Conservation (phyloP, 2,797 vertebrate genomes). For the Pelobates cultripes region DNA sequence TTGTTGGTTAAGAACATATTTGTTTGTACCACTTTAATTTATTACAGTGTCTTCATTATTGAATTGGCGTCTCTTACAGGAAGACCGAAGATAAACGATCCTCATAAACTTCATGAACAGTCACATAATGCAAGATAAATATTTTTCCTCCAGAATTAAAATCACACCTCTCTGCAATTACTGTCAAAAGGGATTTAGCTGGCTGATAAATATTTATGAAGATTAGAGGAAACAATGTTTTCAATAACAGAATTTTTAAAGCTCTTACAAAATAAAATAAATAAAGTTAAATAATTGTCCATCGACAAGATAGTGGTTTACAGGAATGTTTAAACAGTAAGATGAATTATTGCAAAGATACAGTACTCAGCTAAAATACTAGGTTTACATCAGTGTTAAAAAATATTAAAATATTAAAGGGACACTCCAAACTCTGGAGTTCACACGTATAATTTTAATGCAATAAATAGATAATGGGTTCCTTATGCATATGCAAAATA, state of each 20-base stretch:
- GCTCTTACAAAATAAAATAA: background rate
- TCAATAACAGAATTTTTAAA: background rate
- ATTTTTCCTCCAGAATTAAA: conserved; percentile 27
- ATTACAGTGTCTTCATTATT: background rate
- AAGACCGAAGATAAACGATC: conserved; percentile 22
- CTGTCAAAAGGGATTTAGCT: conserved; percentile 12
- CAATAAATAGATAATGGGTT: too few relatives aligned
- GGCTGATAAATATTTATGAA: conserved; percentile 29
- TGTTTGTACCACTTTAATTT: background rate
- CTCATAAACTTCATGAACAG: conserved; percentile 27
- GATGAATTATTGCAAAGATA: too few relatives aligned
- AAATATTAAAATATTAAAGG: too few relatives aligned
- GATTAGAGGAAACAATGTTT: background rate
- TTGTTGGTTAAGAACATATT: background rate
- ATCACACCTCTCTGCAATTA: background rate
- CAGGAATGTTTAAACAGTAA: too few relatives aligned
- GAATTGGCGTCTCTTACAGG: background rate
- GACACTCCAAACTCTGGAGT: too few relatives aligned
- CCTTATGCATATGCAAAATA: too few relatives aligned
- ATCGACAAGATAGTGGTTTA: too few relatives aligned
- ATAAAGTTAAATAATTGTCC: background rate
- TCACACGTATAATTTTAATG: too few relatives aligned
- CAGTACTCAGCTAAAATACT: too few relatives aligned
- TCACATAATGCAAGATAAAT: conserved; percentile 34
- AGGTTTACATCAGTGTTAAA: too few relatives aligned